These are phyloP conservation scores for Campoplex capitator DNA, from an alignment of 2,888 invertebrate species.

Conservation along the genomic window DNA sequence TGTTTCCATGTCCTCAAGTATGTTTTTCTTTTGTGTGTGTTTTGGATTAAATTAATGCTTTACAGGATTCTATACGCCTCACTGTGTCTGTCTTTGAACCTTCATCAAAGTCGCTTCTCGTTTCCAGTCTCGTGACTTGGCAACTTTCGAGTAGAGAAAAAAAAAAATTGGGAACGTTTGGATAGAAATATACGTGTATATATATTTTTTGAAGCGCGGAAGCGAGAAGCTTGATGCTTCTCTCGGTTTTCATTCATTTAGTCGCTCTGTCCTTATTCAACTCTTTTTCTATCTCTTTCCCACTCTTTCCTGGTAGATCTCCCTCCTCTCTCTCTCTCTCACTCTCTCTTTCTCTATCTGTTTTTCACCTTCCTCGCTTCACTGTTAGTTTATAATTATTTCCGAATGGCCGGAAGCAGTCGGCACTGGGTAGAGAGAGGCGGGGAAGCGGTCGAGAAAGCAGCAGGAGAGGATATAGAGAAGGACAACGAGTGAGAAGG, in stretches of 20 bases:
- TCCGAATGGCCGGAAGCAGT: slow-evolving; percentile 59
- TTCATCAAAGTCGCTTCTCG: slow-evolving; percentile 43
- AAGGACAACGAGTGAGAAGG: slow-evolving; percentile 10
- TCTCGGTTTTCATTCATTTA: slow-evolving; percentile 37
- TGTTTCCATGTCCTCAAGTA: neutral
- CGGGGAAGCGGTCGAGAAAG: slow-evolving; percentile 12
- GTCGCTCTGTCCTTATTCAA: slow-evolving; percentile 17
- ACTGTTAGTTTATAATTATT: slow-evolving; percentile 65
- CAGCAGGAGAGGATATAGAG: slow-evolving; percentile 29
- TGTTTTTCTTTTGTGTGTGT: neutral
- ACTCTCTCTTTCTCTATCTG: slow-evolving; percentile 1
- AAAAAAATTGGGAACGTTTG: neutral
- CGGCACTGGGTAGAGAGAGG: slow-evolving; percentile 26
- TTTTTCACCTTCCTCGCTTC: slow-evolving; percentile 23
- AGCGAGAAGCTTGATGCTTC: slow-evolving; percentile 14
- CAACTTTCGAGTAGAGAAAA: slow-evolving; percentile 18
- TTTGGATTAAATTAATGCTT: slow-evolving; percentile 25
- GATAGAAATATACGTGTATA: neutral
- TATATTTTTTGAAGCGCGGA: slow-evolving; percentile 5
- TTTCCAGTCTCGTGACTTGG: slow-evolving; percentile 51
- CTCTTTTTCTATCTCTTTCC: slow-evolving; percentile 48
- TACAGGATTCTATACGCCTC: slow-evolving; percentile 3
- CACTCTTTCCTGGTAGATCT: slow-evolving; percentile 47
- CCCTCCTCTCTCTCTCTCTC: slow-evolving; percentile 8
- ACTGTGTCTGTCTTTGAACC: slow-evolving; percentile 11